Evolutionary conservation across 2,797 vertebrate species (phyloP).

Genomic region (Eulemur coronatus): DNA sequence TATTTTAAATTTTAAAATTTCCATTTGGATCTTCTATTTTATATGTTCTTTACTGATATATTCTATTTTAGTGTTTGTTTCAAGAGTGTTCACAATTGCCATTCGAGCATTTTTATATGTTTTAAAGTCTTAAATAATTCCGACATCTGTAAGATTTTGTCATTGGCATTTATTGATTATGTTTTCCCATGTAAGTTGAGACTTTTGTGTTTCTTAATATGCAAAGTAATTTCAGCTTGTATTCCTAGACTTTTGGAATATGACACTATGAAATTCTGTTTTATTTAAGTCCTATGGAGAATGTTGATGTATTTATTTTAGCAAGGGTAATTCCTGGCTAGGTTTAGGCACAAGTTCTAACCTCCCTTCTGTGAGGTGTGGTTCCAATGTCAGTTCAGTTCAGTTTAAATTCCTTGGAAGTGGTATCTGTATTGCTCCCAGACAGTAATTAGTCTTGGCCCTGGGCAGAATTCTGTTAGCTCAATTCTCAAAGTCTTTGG

Average conservation of each 20-base stretch:
- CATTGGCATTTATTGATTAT: background rate
- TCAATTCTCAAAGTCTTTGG: background rate
- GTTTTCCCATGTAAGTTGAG: background rate
- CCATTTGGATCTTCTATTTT: background rate
- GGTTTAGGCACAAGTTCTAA: background rate
- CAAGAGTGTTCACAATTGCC: background rate
- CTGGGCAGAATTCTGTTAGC: background rate
- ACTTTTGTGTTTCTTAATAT: background rate
- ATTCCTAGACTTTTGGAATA: background rate
- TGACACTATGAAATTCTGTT: background rate
- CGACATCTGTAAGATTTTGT: background rate
- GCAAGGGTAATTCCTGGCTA: background rate
- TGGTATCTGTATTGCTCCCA: background rate
- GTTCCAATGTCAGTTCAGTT: background rate
- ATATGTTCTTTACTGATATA: background rate
- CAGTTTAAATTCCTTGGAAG: background rate
- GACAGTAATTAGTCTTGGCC: background rate
- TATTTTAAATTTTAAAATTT: background rate
- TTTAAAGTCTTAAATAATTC: background rate
- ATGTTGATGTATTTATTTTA: background rate
- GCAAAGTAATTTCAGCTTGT: background rate
- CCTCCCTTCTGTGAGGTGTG: background rate
- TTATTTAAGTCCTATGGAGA: background rate
- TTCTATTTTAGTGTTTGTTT: background rate
- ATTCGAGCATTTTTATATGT: background rate